Evolutionary conservation across 2,113 vertebrate species (phyloP), one percentile per base, ranked within the genome.

Genomic region (Leptodactylus fuscus): DNA sequence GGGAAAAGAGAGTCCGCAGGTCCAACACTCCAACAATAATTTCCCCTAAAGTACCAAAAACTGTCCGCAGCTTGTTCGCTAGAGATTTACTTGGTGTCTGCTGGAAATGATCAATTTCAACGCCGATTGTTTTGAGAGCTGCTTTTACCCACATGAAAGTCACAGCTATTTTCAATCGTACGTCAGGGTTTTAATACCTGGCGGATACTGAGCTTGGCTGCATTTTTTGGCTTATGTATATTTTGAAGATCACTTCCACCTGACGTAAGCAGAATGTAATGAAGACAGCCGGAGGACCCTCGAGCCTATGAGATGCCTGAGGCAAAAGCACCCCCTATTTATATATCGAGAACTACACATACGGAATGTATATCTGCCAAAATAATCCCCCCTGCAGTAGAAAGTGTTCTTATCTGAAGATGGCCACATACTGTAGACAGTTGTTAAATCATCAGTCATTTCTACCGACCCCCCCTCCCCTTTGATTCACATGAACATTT

Each of bases 91-190:
- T 55, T 20, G 1, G 18, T 29, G 24, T 76, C 49, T 53, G 29
- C 48, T 53, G 75, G 27, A 78, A 78, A 53, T 78, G 75, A 78
- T 78, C 75, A 53, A 38, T 53, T 78, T 36, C 75, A 55, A 18
- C 5, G 11, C 9, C 32, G 4, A 36, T 38, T 51, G 38, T 73
- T 73, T 73, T 24, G n/a, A 44, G 20, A 46, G 38, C 38, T 24
- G 70, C 12, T 73, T 46, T 10, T 2, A 73, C 38, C 36, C 70
- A 73, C 69, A 71, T 71, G 69, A 71, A 71, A 71, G 69, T 41
- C 20, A 12, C 15, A 22, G 67, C 10, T 44, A 71, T 71, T 71
- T 41, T 71, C 67, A 71, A 41, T 41, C 0, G 20, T n/a, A 71
- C 22, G 9, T 41, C 69, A 71, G 36, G 36, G 36, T 8, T 70